Evolutionary conservation across 2,113 vertebrate genomes (phyloP).

Genomic region (Pachypanchax playfairii): DNA sequence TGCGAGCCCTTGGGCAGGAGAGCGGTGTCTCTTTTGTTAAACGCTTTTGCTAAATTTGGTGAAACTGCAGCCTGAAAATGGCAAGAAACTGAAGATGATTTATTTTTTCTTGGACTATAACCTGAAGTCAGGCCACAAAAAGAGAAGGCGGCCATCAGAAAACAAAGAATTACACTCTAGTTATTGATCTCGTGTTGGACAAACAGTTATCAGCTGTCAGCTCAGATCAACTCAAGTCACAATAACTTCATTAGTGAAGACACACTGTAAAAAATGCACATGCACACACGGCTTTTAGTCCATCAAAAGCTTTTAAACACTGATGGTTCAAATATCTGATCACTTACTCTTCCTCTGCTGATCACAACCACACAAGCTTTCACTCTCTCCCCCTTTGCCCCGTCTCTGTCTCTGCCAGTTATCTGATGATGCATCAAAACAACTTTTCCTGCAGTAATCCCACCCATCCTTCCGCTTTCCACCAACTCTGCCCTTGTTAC

Average conservation of each 20-base stretch:
- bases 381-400: not conserved
- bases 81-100: not conserved
- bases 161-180: conserved; percentile 16
- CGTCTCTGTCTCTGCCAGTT: conserved; percentile 1
- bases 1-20: conserved; percentile 30
- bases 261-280: conserved; percentile 15
- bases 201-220: conserved; percentile 28
- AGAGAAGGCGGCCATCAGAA: not conserved
- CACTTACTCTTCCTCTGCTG: conserved; percentile 42
- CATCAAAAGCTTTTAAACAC: conserved; percentile 51
- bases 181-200: conserved; percentile 29
- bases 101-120: not conserved
- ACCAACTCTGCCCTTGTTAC: conserved; percentile 56
- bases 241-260: conserved; percentile 64
- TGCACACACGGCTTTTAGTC: conserved; percentile 56
- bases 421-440: conserved; percentile 21
- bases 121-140: not conserved
- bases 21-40: conserved; percentile 17
- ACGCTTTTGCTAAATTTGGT: conserved; percentile 9
- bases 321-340: conserved; percentile 64
- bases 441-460: conserved; percentile 1
- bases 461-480: conserved; percentile 9
- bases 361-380: conserved; percentile 44
- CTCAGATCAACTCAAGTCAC: conserved; percentile 39
- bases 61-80: not conserved